Evolutionary conservation across 92 coral and sea anemone genomes (phyloP), one percentile per base, ranked within the genome.

Genomic region (Montipora capitata): DNA sequence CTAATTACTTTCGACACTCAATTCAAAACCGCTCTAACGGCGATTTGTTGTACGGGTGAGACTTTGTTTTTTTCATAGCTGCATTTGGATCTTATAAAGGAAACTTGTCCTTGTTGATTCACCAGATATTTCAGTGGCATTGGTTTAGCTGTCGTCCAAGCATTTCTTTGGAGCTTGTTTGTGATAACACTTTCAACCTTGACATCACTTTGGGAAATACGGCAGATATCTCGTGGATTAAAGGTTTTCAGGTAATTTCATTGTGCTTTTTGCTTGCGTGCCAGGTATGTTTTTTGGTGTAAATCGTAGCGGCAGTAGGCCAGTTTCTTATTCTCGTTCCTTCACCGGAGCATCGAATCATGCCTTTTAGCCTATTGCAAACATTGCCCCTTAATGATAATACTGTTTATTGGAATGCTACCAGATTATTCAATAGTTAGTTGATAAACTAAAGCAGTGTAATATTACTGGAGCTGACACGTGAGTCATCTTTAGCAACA

Each of bases 51-150:
- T 27, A 1, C 2, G 35, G 35, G 35, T 27, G 35, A 27, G 35
- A 27, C 35, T 27, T 27, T 27, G 35, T 27, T 27, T 27, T 27
- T 27, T 27, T 27, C 2, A 1, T 27, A 27, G 35, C 35, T 27
- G 35, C 35, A 27, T 27, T 27, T 27, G 2, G 35, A 27, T 27
- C 35, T 27, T 27, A 27, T 27, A 27, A 27, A 27, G 35, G 2
- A 27, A 27, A 27, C 35, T 27, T 27, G 2, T 27, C 35, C 0
- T 27, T 27, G 2, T 71, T 3, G 44, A 4, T 40, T 52, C 74
- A 44, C 3, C 69, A 95, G 98, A 95, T 95, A 66, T 77, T 89
- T 15, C 90, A 74, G 71, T 95, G 96, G 96, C 96, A 93, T 71
- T 95, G 98, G 98, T 48, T 78, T 63, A 90, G 87, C 78, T 93